Evolutionary conservation across 2,113 vertebrate species (phyloP).

Genomic region (Pontoporia blainvillei): DNA sequence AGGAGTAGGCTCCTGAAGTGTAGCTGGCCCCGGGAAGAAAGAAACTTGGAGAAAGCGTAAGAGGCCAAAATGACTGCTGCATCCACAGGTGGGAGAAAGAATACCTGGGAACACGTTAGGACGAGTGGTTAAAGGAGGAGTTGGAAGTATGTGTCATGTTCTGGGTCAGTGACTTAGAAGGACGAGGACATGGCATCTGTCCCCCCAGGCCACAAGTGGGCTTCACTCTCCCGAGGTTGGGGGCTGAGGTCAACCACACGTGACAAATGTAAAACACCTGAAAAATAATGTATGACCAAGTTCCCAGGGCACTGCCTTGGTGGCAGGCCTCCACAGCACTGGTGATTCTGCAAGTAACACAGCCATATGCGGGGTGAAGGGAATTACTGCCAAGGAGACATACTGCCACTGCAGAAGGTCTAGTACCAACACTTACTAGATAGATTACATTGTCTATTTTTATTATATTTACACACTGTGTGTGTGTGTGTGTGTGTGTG

Average conservation of each 20-base stretch:
- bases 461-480: neutral
- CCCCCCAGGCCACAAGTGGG: neutral
- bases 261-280: neutral
- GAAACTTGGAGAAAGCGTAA: neutral
- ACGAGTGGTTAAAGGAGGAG: neutral
- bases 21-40: neutral
- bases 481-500: neutral
- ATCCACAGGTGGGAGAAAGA: neutral
- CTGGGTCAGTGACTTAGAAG: neutral
- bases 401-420: neutral
- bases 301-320: neutral
- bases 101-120: neutral
- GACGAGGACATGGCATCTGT: neutral
- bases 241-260: neutral
- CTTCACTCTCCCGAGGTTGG: neutral
- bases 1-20: neutral
- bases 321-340: neutral
- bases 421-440: neutral
- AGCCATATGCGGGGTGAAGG: neutral
- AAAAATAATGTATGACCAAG: neutral
- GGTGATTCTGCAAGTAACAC: neutral
- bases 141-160: neutral
- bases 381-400: neutral
- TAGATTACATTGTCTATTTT: neutral
- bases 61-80: neutral